Evolutionary conservation across 2,113 vertebrate species (phyloP), one percentile per base, ranked within the genome.

Genomic region (Alexandromys fortis): DNA sequence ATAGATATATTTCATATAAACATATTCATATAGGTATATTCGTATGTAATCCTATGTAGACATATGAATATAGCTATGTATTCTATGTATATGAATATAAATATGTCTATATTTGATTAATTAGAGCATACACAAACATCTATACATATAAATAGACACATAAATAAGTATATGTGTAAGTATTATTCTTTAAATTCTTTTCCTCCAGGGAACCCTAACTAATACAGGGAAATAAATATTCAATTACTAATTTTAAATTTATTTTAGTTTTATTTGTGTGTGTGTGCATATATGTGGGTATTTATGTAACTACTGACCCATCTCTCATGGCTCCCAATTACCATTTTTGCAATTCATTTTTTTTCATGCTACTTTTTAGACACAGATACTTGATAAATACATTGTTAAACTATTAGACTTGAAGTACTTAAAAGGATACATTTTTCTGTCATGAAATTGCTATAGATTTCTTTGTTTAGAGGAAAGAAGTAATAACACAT

Each of bases 181-280:
- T 30, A 30, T 78, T 28, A 33, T 49, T 49, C 45, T 78, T 33
- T 47, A 33, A 33, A 3, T 78, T 78, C 13, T 49, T 7, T 78
- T 49, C 8, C 47, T 52, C 47, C 52, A 5, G 17, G 49, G 47
- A 52, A 33, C 16, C 16, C 30, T 52, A 6, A 45, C 24, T 76
- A 78, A 33, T 65, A 65, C 19, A 89, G 94, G 12, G 87, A 86
- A 93, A 58, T 65, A 75, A 49, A 86, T 89, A 88, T 12, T 2
- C 6, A 90, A 75, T 2, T n/a, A 35, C 11, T 82, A 24, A 7
- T 58, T 82, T 38, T 35, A 52, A 35, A 78, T 35, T 78, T 2
- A 35, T 52, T n/a, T 79, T 33, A 22, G 9, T 78, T 52, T 72
- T 72, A 72, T n/a, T 3, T 81, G 13, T 55, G 77, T 81, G 1